Conservation (phyloP, 2,113 vertebrate species). For the Hippolais icterina region DNA sequence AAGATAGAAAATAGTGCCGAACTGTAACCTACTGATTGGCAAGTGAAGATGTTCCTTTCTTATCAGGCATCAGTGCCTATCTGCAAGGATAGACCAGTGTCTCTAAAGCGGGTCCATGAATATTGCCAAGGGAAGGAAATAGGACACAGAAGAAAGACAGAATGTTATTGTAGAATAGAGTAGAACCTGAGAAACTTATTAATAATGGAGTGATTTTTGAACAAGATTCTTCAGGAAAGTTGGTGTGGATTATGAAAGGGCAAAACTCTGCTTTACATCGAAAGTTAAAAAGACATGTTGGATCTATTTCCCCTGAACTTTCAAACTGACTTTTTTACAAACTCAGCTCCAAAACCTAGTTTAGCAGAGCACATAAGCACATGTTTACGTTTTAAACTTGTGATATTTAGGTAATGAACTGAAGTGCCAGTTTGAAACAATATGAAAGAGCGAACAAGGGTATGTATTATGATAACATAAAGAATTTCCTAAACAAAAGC, state of each 20-base stretch:
- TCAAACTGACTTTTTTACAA: not conserved
- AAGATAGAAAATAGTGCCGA: not conserved
- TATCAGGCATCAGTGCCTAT: not conserved
- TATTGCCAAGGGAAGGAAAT: not conserved
- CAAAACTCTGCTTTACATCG: not conserved
- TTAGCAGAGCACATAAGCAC: not conserved
- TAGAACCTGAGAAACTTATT: not conserved
- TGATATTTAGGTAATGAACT: not conserved
- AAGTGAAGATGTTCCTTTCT: not conserved
- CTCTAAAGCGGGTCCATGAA: not conserved
- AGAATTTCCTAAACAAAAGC: not conserved
- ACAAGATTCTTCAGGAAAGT: not conserved
- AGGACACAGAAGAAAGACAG: not conserved
- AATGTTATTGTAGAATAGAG: not conserved
- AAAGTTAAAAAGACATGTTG: not conserved
- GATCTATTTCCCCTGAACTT: not conserved
- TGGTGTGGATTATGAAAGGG: not conserved
- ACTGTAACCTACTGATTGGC: not conserved
- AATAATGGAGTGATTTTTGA: not conserved
- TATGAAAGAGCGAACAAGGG: not conserved
- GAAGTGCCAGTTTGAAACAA: not conserved
- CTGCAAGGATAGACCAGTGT: not conserved
- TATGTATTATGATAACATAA: not conserved
- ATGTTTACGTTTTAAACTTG: not conserved
- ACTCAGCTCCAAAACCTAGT: not conserved